Base-by-base conservation (phyloP, 2,113 vertebrate genomes). In the Toxostoma redivivum region DNA sequence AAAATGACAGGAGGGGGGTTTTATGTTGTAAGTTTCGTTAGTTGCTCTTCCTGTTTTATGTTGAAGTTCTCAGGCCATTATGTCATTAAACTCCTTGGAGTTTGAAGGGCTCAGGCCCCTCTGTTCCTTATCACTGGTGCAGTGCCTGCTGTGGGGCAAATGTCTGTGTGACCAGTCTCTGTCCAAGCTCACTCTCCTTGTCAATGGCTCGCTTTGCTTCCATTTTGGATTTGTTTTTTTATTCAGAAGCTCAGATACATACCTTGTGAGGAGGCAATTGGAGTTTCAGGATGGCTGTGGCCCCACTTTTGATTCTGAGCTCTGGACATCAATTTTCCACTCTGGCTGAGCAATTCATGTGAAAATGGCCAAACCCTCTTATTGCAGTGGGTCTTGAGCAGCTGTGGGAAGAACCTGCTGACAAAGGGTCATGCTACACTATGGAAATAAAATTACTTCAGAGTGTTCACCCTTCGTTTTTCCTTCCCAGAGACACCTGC, bases 1-100 rank as follows among this genome's bases (percentile, higher is more conserved):
- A 98, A 98, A 98, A 98, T 98, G 98, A 98, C 98, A 98, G 98
- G 98, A 98, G 98, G 98, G 98, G 98, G 98, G 96, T 98, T 98
- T 98, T 98, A 98, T 98, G 97, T 96, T 98, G 94, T 98, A 98
- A 98, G 98, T 98, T 98, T 98, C 97, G 69, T 98, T 98, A 98
- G 98, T 98, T 97, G 97, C 97, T 98, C 98, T 98, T 98, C 90
- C 92, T 98, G 97, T 96, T 98, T 98, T 98, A 98, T 98, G 96
- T 97, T 96, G 97, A 97, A 98, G 97, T 98, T 98, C 98, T 98
- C 85, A 93, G 95, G 97, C 97, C 77, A 6, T 98, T 98, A 98
- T 98, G 95, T 97, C 98, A 98, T 98, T 98, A 98, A 98, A 98
- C 92, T 97, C 98, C 94, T 93, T 96, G 97, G 95, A 98, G 96